phyloP scores from a whole-genome alignment of 2,888 invertebrate species.

The Pollenia labialis region DNA sequence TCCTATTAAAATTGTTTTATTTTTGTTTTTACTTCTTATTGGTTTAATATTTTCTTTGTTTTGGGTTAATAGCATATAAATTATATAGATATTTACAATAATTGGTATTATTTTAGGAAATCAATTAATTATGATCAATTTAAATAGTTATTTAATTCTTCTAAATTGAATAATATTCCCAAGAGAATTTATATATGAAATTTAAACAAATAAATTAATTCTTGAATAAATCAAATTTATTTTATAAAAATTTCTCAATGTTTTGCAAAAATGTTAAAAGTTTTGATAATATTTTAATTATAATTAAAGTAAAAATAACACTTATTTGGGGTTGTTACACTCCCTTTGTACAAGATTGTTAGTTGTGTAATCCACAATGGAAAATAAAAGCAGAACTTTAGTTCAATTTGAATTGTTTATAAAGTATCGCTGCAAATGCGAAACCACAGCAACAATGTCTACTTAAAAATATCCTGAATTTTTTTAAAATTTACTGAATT shows the following conservation, averaged over 20 bases:
- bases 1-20: conserved; percentile 54
- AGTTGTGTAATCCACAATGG: conserved; percentile 15
- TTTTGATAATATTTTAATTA: conserved; percentile 8
- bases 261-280: background rate
- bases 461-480: conserved; percentile 22
- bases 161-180: conserved; percentile 1
- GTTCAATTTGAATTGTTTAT: conserved; percentile 24
- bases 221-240: conserved; percentile 27
- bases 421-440: background rate
- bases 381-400: conserved; percentile 1
- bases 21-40: background rate
- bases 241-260: background rate
- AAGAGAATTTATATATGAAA: conserved; percentile 24
- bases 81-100: background rate
- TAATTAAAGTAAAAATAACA: background rate
- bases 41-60: background rate
- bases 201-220: conserved; percentile 12
- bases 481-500: background rate
- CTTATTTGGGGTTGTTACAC: background rate
- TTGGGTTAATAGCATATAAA: conserved; percentile 57
- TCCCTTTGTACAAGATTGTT: background rate
- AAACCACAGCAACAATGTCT: conserved; percentile 35
- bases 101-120: conserved; percentile 50
- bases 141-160: conserved; percentile 43
- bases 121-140: conserved; percentile 68